Conservation (phyloP, 2,113 vertebrate genomes). For the Sinocyclocheilus maitianheensis region DNA sequence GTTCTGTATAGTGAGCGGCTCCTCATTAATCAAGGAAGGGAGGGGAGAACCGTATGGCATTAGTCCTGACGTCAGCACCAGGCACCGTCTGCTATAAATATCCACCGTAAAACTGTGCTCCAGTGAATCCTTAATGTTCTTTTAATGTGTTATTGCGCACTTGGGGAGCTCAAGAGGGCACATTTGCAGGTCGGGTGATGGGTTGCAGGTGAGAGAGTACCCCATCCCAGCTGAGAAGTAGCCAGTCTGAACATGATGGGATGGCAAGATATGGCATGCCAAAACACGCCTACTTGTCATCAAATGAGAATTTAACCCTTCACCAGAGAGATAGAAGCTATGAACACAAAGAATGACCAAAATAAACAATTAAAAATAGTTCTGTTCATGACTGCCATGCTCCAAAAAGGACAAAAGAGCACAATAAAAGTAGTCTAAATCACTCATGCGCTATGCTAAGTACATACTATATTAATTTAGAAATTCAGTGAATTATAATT, state of each 20-base stretch:
- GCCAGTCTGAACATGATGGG: background rate
- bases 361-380: background rate
- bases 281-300: background rate
- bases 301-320: background rate
- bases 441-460: no score
- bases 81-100: conserved; percentile 58
- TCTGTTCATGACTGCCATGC: background rate
- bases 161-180: conserved; percentile 31
- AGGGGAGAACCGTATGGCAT: conserved; percentile 41
- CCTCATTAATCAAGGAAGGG: conserved; percentile 51
- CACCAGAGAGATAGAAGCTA: background rate
- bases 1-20: conserved; percentile 34
- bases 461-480: no score
- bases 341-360: background rate
- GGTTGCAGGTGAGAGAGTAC: conserved; percentile 11
- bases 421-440: no score
- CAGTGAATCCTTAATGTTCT: conserved; percentile 57
- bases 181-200: conserved; percentile 6
- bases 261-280: background rate
- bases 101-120: conserved; percentile 49
- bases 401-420: no score
- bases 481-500: background rate
- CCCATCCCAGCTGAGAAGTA: background rate
- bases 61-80: conserved; percentile 55
- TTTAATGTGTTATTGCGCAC: conserved; percentile 52